Evolutionary conservation across 1,140 invertebrate genomes (phyloP).

Genomic region (Apocrypta bakeri): DNA sequence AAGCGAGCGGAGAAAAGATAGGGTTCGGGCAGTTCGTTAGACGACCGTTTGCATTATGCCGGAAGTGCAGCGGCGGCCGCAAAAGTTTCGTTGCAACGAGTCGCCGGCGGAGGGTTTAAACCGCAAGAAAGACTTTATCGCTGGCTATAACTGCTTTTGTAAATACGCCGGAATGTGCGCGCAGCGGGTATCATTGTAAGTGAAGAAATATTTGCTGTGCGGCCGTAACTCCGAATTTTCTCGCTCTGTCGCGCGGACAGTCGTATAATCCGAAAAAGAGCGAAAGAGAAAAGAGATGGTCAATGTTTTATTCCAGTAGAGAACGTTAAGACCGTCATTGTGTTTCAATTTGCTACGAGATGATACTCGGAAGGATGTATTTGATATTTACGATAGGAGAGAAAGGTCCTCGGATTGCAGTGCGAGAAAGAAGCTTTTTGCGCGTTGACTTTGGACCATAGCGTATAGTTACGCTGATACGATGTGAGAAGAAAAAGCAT

Average conservation of each 20-base stretch:
- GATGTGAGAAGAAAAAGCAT: too few species aligned
- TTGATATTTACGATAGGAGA: conserved; percentile 2
- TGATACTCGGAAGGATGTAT: neutral
- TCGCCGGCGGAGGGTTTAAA: neutral
- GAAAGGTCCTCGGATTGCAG: neutral
- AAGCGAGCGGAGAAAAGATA: conserved; percentile 4
- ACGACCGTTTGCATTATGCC: neutral
- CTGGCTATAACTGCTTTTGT: conserved; percentile 25
- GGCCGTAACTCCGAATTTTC: neutral
- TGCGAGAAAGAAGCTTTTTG: too few species aligned
- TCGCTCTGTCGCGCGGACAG: neutral
- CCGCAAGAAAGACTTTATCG: conserved; percentile 31
- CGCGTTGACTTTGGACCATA: too few species aligned
- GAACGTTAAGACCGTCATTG: neutral
- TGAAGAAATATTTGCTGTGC: neutral
- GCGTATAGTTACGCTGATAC: too few species aligned
- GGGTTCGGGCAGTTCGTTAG: neutral
- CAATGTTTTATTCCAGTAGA: neutral
- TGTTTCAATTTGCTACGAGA: neutral
- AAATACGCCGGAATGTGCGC: neutral
- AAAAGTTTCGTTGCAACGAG: conserved; percentile 9
- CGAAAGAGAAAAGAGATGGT: too few species aligned
- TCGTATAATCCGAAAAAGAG: neutral
- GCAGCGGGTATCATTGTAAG: neutral
- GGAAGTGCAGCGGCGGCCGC: neutral